Conservation (phyloP, 1,140 invertebrate species). For the Drosophila subobscura region DNA sequence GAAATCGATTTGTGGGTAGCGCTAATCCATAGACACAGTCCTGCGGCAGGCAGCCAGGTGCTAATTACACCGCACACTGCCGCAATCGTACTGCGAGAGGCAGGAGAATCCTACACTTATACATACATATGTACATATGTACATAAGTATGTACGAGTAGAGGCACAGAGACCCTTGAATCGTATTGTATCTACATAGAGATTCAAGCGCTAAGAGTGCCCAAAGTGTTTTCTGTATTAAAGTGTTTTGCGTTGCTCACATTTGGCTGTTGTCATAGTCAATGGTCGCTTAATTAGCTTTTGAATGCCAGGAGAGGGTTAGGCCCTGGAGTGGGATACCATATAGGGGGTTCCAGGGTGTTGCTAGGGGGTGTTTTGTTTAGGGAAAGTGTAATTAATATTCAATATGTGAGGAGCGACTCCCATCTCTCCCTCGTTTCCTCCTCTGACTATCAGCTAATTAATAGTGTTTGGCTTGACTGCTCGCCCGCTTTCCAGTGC, state of each 20-base stretch:
- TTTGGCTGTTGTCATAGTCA: constrained; percentile 45
- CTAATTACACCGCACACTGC: constrained; percentile 68
- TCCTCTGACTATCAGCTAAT: constrained; percentile 58
- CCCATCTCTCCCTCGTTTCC: not conserved
- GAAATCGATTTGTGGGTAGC: constrained; percentile 21
- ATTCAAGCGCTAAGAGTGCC: constrained; percentile 32
- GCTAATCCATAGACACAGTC: constrained; percentile 20
- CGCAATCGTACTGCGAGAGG: not conserved
- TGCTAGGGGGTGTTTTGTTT: not conserved
- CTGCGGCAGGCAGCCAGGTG: constrained; percentile 55
- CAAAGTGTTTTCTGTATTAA: constrained; percentile 60
- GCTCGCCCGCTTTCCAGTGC: constrained; percentile 31
- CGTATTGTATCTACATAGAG: constrained; percentile 16
- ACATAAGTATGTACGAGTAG: too few species aligned
- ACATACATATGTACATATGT: too few species aligned
- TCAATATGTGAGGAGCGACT: constrained; percentile 58
- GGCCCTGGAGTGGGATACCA: not conserved
- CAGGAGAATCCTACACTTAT: too few species aligned
- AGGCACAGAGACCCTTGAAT: too few species aligned
- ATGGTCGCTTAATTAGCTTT: constrained; percentile 60
- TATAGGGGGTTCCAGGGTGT: too few species aligned
- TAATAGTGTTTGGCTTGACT: constrained; percentile 62
- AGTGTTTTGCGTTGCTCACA: constrained; percentile 60
- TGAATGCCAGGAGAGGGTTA: not conserved
- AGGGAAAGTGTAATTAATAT: constrained; percentile 71